Evolutionary conservation across 2,888 invertebrate genomes (phyloP), one percentile per base, ranked within the genome.

Genomic region (Omphaloscelis lunosa): DNA sequence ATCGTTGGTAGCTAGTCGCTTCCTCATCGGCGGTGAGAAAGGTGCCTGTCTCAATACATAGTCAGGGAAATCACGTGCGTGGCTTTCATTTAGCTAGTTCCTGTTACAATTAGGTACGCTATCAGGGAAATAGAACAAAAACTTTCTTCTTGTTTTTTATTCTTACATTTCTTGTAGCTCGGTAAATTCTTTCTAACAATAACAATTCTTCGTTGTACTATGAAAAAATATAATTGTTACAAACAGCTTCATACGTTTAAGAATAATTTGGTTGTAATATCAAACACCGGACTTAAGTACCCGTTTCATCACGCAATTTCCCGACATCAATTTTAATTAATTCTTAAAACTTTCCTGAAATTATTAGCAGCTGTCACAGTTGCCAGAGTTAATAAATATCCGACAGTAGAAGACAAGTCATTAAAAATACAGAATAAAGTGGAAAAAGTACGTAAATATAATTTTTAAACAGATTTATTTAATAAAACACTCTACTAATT

Each of bases 351-450:
- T 62, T 67, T 51, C 7, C 4, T 48, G 12, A 45, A 41, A 68
- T 81, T 34, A 23, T 41, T 48, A 51, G 27, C 75, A 81, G 75
- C 82, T 68, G 75, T 58, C 58, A 67, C 29, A 23, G 45, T 67
- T 67, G 12, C 15, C 15, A 39, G 20, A 58, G 41, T 27, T 34
- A 17, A 63, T 58, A n/a, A 80, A 48, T 53, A 53, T 39, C 8
- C 15, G 9, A 56, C 15, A n/a, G 20, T 48, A 29, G 27, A 65
- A 51, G 11, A n/a, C 41, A 48, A n/a, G 29, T 39, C 8, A 29
- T 53, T 62, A 68, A 68, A 34, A 68, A 34, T 17, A 51, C 53
- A 17, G 51, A 23, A 7, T 8, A 29, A 48, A n/a, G 17, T 45
- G 17, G 45, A 45, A 66, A 29, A 48, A 6, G 8, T 27, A 58